Conservation (phyloP, 2,113 vertebrate species). For the Gila orcuttii region DNA sequence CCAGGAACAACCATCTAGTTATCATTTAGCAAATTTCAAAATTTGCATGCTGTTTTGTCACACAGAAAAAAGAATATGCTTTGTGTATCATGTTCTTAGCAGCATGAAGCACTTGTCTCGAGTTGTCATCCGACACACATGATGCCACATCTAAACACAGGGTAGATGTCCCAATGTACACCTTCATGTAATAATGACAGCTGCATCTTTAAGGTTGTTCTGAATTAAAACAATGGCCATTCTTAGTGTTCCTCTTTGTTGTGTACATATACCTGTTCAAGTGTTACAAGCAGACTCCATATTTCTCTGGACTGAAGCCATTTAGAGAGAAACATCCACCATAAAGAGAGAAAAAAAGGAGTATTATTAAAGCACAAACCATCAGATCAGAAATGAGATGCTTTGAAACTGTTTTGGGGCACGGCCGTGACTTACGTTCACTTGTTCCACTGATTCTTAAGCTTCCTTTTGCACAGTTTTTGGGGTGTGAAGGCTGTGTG, state of each 20-base stretch:
- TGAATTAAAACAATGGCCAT: neutral
- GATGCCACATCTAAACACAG: constrained; percentile 20
- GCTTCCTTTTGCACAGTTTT: constrained; percentile 64
- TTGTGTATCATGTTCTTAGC: neutral
- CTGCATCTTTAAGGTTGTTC: neutral
- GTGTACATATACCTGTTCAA: constrained; percentile 54
- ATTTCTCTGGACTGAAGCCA: constrained; percentile 68
- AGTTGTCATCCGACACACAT: constrained; percentile 15
- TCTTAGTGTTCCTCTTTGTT: neutral
- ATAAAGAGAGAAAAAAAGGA: constrained; percentile 66
- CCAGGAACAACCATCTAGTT: constrained; percentile 50
- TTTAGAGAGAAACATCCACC: constrained; percentile 43
- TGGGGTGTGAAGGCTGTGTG: constrained; percentile 74
- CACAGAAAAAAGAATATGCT: constrained; percentile 38
- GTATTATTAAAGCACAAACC: constrained; percentile 67
- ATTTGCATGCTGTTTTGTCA: constrained; percentile 59
- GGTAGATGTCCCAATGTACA: constrained; percentile 15
- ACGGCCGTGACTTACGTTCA: neutral
- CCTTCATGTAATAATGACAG: neutral
- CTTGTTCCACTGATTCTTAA: neutral
- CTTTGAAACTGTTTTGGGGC: constrained; percentile 53
- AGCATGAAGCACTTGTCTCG: constrained; percentile 29
- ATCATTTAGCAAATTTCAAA: constrained; percentile 38
- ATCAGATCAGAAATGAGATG: constrained; percentile 64
- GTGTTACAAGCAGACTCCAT: constrained; percentile 65